Conservation (phyloP, 2,888 invertebrate species). For the Platypus cylindrus region DNA sequence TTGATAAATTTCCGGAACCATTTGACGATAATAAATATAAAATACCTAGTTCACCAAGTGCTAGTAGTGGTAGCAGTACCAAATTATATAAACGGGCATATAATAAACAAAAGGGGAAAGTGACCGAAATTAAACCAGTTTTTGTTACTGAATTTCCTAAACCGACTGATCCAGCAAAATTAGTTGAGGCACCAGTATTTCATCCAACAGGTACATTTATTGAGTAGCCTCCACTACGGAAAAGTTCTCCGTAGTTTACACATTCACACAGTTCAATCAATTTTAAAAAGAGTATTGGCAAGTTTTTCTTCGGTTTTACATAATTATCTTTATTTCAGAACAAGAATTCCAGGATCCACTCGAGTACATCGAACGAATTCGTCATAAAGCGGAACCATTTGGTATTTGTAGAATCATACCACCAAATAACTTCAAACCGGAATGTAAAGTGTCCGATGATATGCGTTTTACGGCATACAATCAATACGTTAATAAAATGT, state of each 20-base stretch:
- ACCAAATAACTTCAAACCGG: conserved; percentile 64
- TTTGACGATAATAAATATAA: conserved; percentile 27
- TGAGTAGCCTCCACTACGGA: no score
- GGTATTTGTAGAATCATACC: conserved; percentile 78
- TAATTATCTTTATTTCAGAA: conserved; percentile 28
- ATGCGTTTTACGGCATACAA: conserved; percentile 79
- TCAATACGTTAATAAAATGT: conserved; percentile 81
- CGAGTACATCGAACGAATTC: conserved; percentile 69
- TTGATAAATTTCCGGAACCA: conserved; percentile 15
- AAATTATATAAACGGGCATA: conserved; percentile 29
- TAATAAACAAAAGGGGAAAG: conserved; percentile 24
- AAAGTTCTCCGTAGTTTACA: background rate
- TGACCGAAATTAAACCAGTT: conserved; percentile 27
- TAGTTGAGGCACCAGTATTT: conserved; percentile 67
- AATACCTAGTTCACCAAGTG: conserved; percentile 34
- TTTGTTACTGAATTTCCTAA: conserved; percentile 37
- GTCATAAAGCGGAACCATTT: conserved; percentile 60
- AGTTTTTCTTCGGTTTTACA: background rate
- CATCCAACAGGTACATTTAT: conserved; percentile 48
- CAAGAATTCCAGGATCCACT: conserved; percentile 81
- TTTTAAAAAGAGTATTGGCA: background rate
- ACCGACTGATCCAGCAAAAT: conserved; percentile 35
- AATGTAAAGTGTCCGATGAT: conserved; percentile 60
- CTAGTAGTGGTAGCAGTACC: conserved; percentile 34
- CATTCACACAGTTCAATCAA: background rate